Percentiles rank a stretch among this genome's conserved stretches.
Conservation (phyloP, 2,113 vertebrate genomes). For the Leucosticte australis region DNA sequence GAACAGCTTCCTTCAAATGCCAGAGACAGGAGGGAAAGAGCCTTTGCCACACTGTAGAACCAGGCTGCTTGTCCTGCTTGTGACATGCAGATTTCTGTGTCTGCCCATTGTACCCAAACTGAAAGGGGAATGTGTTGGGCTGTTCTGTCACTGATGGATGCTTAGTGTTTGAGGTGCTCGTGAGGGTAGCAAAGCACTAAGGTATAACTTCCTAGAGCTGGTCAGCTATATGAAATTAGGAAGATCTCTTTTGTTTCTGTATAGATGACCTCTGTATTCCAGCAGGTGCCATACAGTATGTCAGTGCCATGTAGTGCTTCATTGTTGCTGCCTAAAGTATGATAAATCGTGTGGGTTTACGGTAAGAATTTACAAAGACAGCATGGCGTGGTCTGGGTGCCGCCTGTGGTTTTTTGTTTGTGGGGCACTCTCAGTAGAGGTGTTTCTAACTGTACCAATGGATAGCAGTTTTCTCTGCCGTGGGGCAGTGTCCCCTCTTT, state of each 20-base stretch:
- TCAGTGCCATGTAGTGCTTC: background rate
- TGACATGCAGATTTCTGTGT: background rate
- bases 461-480: background rate
- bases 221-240: background rate
- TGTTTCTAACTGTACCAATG: background rate
- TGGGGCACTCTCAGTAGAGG: too few relatives aligned
- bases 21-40: background rate
- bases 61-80: rapidly evolving
- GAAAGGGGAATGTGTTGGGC: background rate
- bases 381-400: background rate
- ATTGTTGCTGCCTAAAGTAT: background rate
- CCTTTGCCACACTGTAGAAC: background rate
- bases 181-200: background rate
- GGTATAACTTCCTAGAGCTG: background rate
- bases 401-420: background rate
- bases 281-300: background rate
- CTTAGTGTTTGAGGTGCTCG: background rate
- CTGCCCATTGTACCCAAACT: background rate
- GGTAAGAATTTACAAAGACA: background rate
- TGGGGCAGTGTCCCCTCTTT: background rate
- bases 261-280: background rate
- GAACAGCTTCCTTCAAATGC: background rate
- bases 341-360: background rate
- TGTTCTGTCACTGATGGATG: background rate
- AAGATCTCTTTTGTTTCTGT: background rate